Evolutionary conservation across 2,113 vertebrate species (phyloP).

Genomic region (Lonchura striata): DNA sequence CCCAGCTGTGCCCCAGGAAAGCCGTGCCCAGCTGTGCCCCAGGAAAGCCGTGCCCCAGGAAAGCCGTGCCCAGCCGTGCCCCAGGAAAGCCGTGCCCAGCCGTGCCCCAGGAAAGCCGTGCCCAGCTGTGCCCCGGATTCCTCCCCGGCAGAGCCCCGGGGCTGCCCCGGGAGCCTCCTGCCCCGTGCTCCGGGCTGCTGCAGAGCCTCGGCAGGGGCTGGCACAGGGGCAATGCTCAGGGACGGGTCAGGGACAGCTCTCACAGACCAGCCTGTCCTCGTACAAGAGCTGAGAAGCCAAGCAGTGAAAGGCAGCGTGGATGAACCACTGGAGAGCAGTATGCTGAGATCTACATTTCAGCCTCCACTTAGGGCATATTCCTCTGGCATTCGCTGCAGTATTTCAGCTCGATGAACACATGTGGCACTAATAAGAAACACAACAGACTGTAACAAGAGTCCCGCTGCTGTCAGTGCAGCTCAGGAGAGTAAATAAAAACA

Average conservation of each 20-base stretch:
- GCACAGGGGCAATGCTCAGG: not conserved
- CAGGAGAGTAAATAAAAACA: conserved; percentile 8
- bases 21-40: too few species aligned
- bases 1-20: too few species aligned
- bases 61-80: too few species aligned
- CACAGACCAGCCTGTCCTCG: not conserved
- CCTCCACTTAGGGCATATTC: not conserved
- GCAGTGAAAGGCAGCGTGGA: not conserved
- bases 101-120: too few species aligned
- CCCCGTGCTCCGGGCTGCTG: too few species aligned
- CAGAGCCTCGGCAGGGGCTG: too few species aligned
- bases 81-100: too few species aligned
- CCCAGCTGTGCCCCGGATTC: not conserved
- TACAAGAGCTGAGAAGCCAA: not conserved
- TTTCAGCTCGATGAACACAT: not conserved
- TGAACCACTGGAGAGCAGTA: not conserved
- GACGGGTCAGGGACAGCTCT: rapidly evolving
- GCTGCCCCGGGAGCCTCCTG: not conserved
- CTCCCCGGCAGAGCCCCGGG: not conserved
- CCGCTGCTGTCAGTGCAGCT: conserved; percentile 15
- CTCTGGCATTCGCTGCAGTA: not conserved
- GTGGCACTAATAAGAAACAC: conserved; percentile 34
- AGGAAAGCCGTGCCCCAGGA: too few species aligned
- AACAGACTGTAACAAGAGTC: not conserved
- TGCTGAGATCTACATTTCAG: not conserved